Base-by-base conservation (phyloP, 1,140 invertebrate genomes). In the Mamestra configurata region DNA sequence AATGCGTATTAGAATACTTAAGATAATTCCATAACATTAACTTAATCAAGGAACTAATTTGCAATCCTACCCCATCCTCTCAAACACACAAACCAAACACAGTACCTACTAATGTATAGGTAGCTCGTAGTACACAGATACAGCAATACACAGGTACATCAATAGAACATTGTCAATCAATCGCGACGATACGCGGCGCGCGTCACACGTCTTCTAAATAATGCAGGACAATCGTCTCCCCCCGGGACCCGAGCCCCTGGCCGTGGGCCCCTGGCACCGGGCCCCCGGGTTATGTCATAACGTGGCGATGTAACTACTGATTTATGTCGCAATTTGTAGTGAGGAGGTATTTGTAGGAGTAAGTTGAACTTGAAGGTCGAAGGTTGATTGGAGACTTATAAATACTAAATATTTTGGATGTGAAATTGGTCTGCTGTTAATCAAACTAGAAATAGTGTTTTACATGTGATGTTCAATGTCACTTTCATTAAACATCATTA, bases 91-190 rank as follows among this genome's bases (percentile, higher is more conserved):
- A 31, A 31, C 5, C 5, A 31, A 31, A 31, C 27, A 1, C 27
- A 3, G 5, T 31, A 31, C 27, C 27, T 31, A 31, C 5, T 3
- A 5, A 31, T 5, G 5, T 31, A 31, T 31, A 5, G 27, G 1
- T 31, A 31, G 27, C 1, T n/a, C n/a, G n/a, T 51, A 18, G 4
- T 7, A 20, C 2, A 20, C 46, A 55, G 24, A 11, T 57, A 57
- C 18, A 13, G 20, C 35, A 7, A n/a, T 40, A 66, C 18, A 66
- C 61, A 22, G 18, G 61, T 66, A 70, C n/a, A n/a, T 46, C 66
- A 27, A 1, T 70, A 70, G 40, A 46, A 70, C 66, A 70, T 46
- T 70, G 66, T 70, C 66, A 43, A 70, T 70, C 66, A 70, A 70
- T 70, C 40, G 22, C 20, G 40, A 49, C 40, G 66, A 70, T 40